A percentile compares a stretch with the other conserved stretches of the same genome.
Evolutionary conservation across 1,140 invertebrate species (phyloP).

Genomic region (Penaeus vannamei): DNA sequence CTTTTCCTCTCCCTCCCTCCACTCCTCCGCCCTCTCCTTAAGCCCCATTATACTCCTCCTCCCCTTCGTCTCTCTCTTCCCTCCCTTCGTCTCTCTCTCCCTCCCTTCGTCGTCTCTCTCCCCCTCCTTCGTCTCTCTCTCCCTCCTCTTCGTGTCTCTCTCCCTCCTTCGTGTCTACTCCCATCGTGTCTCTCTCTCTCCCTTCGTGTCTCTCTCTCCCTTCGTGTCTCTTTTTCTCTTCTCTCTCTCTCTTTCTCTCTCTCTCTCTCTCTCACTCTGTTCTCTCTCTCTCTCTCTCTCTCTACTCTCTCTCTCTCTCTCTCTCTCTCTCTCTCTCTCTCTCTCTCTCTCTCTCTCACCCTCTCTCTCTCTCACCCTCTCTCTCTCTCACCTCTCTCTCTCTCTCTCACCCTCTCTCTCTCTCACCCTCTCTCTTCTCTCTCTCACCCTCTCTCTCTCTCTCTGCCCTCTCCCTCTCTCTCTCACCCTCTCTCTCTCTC

Average conservation of each 20-base stretch:
- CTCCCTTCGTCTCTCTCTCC: neutral
- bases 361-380: neutral
- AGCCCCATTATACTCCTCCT: neutral
- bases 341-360: fast-evolving
- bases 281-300: neutral
- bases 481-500: too few relatives aligned
- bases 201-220: neutral
- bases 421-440: neutral
- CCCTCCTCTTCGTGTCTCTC: neutral
- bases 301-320: neutral
- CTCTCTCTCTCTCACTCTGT: neutral
- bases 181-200: neutral
- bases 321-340: neutral
- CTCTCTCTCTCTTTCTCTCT: neutral
- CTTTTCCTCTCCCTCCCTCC: neutral
- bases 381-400: neutral
- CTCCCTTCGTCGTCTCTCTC: neutral
- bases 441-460: neutral
- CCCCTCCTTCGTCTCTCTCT: neutral
- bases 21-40: neutral
- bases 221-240: neutral
- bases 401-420: neutral
- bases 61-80: neutral
- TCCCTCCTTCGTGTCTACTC: neutral
- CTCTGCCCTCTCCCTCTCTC: neutral